Percentiles rank a stretch among this genome's conserved stretches.
Conservation (phyloP, 2,888 invertebrate species). For the Oscheius myriophilus region DNA sequence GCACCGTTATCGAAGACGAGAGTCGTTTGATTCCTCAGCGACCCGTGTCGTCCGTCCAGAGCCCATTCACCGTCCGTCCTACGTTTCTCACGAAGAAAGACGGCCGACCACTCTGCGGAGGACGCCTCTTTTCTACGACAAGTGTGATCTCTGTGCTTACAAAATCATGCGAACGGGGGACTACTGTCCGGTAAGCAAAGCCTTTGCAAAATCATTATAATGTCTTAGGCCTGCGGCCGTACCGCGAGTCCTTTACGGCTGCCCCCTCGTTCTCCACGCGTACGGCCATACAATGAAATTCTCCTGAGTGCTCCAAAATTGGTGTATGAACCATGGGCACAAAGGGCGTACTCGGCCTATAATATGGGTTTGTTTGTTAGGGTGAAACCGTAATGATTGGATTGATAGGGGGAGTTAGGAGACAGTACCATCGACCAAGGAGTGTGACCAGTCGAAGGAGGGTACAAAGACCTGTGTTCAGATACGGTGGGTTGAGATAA, state of each 20-base stretch:
- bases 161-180: slow-evolving; percentile 28
- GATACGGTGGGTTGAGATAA: slow-evolving; percentile 33
- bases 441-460: too few species aligned
- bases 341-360: slow-evolving; percentile 9
- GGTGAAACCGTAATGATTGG: too few species aligned
- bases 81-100: not conserved
- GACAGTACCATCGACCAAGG: too few species aligned
- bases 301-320: slow-evolving; percentile 17
- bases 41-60: slow-evolving; percentile 16
- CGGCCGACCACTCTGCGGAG: slow-evolving; percentile 19
- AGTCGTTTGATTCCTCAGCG: slow-evolving; percentile 21
- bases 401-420: too few species aligned
- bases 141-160: slow-evolving; percentile 33
- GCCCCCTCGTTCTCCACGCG: slow-evolving; percentile 1
- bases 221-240: slow-evolving; percentile 24
- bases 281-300: slow-evolving; percentile 17
- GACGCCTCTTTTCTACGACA: slow-evolving; percentile 30
- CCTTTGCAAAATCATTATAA: not conserved
- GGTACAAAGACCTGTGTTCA: slow-evolving; percentile 22
- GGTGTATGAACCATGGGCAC: slow-evolving; percentile 20
- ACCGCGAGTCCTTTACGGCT: slow-evolving; percentile 16
- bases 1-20: slow-evolving; percentile 12
- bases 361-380: slow-evolving; percentile 4
- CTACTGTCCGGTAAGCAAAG: slow-evolving; percentile 25
- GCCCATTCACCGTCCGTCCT: not conserved